These are phyloP conservation scores for Chymomyza amoena DNA, from an alignment of 2,888 invertebrate species.

Conservation along the genomic window DNA sequence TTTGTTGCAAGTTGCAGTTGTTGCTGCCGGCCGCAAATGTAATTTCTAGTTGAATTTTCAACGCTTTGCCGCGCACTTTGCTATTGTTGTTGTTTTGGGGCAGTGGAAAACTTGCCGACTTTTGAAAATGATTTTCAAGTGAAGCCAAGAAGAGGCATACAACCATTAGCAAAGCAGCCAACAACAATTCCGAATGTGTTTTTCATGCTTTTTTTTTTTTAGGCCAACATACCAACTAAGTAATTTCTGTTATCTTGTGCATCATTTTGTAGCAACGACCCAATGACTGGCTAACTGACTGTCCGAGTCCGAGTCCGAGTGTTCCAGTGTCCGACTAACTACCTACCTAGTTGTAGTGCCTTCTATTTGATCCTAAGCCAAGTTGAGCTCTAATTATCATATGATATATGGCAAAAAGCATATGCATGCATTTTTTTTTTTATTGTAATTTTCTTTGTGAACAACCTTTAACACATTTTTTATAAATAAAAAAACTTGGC, in stretches of 20 bases:
- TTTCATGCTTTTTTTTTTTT: conserved; percentile 55
- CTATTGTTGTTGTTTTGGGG: conserved; percentile 15
- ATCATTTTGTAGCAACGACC: conserved; percentile 64
- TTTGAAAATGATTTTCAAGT: conserved; percentile 65
- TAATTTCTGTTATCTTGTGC: conserved; percentile 68
- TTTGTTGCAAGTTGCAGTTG: not conserved
- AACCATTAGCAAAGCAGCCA: conserved; percentile 37
- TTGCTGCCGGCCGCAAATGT: conserved; percentile 42
- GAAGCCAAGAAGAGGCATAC: conserved; percentile 42
- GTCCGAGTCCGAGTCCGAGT: conserved; percentile 36
- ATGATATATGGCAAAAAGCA: not conserved
- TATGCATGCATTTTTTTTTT: not conserved
- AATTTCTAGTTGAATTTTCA: conserved; percentile 63
- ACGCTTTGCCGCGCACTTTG: conserved; percentile 42
- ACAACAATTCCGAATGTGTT: conserved; percentile 59
- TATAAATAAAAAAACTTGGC: not conserved
- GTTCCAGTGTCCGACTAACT: not conserved
- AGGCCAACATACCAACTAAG: conserved; percentile 59
- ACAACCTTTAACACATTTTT: not conserved
- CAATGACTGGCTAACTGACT: conserved; percentile 4
- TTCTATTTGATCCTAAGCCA: conserved; percentile 15
- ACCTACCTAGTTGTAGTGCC: not conserved
- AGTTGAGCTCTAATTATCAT: conserved; percentile 10
- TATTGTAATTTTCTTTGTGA: not conserved
- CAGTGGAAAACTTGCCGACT: conserved; percentile 29